These are phyloP conservation scores for Tichodroma muraria DNA, from an alignment of 2,113 vertebrate genomes.

Conservation along the genomic window DNA sequence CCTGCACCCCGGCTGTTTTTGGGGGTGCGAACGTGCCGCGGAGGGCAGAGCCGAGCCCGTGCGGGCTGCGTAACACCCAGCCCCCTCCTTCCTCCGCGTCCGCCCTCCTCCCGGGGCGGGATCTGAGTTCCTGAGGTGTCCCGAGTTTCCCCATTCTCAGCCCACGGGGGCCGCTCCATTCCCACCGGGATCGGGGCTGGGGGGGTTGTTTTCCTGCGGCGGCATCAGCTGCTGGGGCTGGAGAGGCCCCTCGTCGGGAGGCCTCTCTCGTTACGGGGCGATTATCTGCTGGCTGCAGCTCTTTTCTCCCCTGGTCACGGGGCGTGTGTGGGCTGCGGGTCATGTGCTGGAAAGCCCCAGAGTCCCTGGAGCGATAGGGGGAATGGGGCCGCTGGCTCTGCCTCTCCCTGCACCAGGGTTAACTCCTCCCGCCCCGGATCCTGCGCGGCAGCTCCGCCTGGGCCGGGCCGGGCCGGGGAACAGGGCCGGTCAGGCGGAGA, in stretches of 20 bases:
- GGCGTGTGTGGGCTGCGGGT: not conserved
- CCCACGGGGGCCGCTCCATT: not conserved
- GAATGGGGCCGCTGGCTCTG: not conserved
- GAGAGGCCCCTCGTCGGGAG: not conserved
- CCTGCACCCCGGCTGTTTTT: accelerated
- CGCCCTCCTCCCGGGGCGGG: not conserved
- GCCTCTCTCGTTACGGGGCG: not conserved
- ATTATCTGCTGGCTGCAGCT: slow-evolving; percentile 51
- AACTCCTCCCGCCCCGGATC: not conserved
- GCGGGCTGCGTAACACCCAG: accelerated
- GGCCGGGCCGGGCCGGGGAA: not conserved
- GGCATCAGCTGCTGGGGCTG: not conserved
- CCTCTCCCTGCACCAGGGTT: not conserved
- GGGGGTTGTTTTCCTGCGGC: not conserved
- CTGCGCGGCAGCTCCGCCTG: not conserved
- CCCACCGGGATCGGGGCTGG: not conserved
- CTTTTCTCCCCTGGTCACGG: not conserved
- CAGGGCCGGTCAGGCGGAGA: not conserved
- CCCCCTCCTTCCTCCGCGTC: accelerated
- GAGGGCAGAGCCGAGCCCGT: not conserved
- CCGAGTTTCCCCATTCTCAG: not conserved
- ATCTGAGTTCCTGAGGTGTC: not conserved
- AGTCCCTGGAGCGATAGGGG: not conserved
- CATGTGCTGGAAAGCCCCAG: slow-evolving; percentile 23
- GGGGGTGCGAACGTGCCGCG: not conserved